Conservation (phyloP, 2,797 vertebrate genomes). For the Paedocypris micromegethes region DNA sequence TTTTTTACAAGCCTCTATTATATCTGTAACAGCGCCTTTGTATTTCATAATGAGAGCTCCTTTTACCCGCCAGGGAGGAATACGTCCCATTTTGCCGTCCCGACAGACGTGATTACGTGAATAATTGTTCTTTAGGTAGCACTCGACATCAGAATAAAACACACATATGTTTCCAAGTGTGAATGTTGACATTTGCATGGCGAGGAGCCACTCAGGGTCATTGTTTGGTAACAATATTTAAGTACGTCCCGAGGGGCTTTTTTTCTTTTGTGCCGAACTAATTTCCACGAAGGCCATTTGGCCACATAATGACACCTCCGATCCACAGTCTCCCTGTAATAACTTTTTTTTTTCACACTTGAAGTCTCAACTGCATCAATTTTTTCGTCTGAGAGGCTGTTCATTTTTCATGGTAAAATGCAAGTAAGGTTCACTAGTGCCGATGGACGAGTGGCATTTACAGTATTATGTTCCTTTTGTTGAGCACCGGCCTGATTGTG, state of each 20-base stretch:
- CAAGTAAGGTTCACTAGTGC: slow-evolving; percentile 34
- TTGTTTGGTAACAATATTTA: slow-evolving; percentile 57
- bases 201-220: slow-evolving; percentile 54
- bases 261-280: slow-evolving; percentile 50
- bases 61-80: slow-evolving; percentile 50
- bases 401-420: slow-evolving; percentile 46
- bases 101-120: slow-evolving; percentile 44
- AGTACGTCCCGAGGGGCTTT: slow-evolving; percentile 50
- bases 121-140: slow-evolving; percentile 58
- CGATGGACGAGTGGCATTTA: slow-evolving; percentile 20
- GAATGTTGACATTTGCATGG: slow-evolving; percentile 59
- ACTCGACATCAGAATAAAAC: slow-evolving; percentile 53
- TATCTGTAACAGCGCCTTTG: slow-evolving; percentile 54
- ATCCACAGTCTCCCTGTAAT: slow-evolving; percentile 84
- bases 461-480: slow-evolving; percentile 23
- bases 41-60: slow-evolving; percentile 52
- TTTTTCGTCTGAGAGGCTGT: slow-evolving; percentile 42
- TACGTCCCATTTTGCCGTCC: slow-evolving; percentile 47
- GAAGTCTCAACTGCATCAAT: slow-evolving; percentile 44
- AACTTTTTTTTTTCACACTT: slow-evolving; percentile 50
- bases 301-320: slow-evolving; percentile 75
- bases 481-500: slow-evolving; percentile 13
- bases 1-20: slow-evolving; percentile 50
- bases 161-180: slow-evolving; percentile 56
- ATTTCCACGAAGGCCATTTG: slow-evolving; percentile 55